Conservation (phyloP, 2,113 vertebrate species). For the Crotalus tigris region DNA sequence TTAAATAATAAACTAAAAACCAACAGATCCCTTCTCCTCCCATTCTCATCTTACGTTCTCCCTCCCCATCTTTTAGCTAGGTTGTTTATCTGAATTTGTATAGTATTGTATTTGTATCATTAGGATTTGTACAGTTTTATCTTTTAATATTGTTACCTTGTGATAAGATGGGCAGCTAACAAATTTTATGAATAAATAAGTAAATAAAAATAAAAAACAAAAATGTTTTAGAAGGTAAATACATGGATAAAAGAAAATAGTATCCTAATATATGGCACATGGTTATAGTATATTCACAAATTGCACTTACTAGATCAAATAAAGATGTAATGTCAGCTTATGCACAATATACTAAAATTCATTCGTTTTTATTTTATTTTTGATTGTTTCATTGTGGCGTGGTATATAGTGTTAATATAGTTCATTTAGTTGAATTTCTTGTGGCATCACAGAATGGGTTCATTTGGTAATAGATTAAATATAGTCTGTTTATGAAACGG, state of each 20-base stretch:
- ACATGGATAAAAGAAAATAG: background rate
- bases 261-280: background rate
- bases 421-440: background rate
- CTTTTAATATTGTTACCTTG: too few relatives aligned
- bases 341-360: background rate
- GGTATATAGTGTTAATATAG: background rate
- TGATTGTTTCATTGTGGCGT: background rate
- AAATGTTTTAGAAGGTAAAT: background rate
- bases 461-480: background rate
- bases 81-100: too few relatives aligned
- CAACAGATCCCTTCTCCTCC: too few relatives aligned
- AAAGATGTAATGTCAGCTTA: background rate
- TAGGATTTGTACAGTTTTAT: too few relatives aligned
- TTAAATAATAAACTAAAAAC: too few relatives aligned
- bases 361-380: background rate
- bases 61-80: too few relatives aligned
- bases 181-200: too few relatives aligned
- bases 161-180: too few relatives aligned
- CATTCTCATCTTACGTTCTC: too few relatives aligned
- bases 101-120: too few relatives aligned
- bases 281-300: background rate
- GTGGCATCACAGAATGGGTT: background rate
- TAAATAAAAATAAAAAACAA: too few relatives aligned
- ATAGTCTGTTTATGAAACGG: background rate
- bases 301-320: background rate